Conservation (phyloP, 92 coral and sea anemone species). For the Porites evermanni region DNA sequence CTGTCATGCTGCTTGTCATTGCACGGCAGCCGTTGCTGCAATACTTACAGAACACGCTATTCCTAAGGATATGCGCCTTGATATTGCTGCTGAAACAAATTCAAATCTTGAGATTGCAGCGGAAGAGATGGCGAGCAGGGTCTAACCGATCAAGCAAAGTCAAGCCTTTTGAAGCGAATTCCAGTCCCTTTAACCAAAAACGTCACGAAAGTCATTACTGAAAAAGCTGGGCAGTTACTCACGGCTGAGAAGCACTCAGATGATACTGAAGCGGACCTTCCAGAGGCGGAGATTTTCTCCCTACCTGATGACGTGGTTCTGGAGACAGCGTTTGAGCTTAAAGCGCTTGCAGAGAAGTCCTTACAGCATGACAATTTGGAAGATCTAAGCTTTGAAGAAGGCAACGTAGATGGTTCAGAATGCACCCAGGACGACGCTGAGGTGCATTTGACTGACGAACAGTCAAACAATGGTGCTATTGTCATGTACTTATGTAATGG, state of each 20-base stretch:
- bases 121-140: too few relatives aligned
- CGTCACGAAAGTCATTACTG: constrained; percentile 28
- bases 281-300: neutral
- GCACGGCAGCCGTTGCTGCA: constrained; percentile 25
- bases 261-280: neutral
- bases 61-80: constrained; percentile 26
- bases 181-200: neutral
- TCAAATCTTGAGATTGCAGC: neutral
- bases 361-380: neutral
- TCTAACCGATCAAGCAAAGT: constrained; percentile 1
- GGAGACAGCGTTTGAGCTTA: too few relatives aligned
- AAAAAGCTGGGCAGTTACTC: constrained; percentile 37
- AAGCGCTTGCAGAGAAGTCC: constrained; percentile 31
- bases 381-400: neutral
- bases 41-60: constrained; percentile 45
- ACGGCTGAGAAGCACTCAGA: constrained; percentile 8
- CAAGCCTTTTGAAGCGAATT: neutral
- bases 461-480: constrained; percentile 1
- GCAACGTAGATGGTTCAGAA: neutral
- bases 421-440: neutral
- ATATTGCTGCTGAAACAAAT: constrained; percentile 6
- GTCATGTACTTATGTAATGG: constrained; percentile 54
- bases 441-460: neutral
- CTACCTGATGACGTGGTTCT: too few relatives aligned
- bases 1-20: constrained; percentile 37